Base-by-base conservation (phyloP, 2,888 invertebrate species). In the Cheilosia pagana region DNA sequence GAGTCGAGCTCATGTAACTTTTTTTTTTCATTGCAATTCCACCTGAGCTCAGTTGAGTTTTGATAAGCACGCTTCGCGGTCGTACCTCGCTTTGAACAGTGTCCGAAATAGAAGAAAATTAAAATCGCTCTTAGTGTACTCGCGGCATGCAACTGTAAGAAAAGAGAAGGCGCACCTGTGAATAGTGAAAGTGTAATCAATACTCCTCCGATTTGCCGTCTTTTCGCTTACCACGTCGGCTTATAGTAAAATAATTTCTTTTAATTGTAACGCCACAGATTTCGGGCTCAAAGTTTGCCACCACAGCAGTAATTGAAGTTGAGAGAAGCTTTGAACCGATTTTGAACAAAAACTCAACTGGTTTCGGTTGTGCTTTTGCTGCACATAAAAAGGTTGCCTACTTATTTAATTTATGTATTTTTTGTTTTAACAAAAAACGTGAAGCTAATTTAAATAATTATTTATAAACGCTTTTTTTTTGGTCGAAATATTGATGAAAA, bases 21-120 rank as follows among this genome's bases (percentile, higher is more conserved):
- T 45, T 43, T 39, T 57, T 65, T 63, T 8, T 8, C 28, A 59
- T 23, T 74, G 65, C 70, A 63, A 52, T 67, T 21, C 25, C 60
- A 76, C 48, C 75, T 85, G 60, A 76, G 81, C 74, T 79, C 85
- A 85, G 85, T 85, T 81, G 67, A 45, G 65, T 75, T 76, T 81
- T 81, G 81, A 85, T 76, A 81, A 85, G 70, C 79, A 65, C 67
- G 75, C 50, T 50, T 55, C 43, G 50, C 81, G 60, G 85, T 81
- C 68, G 45, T 50, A 59, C 41, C 39, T 55, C 74, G 63, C 59
- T 59, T 57, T 12, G 76, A 43, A 59, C 45, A 65, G 60, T 45
- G 45, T n/a, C 48, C 43, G 23, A 14, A 77, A 55, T 39, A 28
- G 68, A 35, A 72, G 74, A 50, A 19, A 48, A 48, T 21, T 3